phyloP scores from a whole-genome alignment of 2,113 vertebrate species.

The Malurus melanocephalus region DNA sequence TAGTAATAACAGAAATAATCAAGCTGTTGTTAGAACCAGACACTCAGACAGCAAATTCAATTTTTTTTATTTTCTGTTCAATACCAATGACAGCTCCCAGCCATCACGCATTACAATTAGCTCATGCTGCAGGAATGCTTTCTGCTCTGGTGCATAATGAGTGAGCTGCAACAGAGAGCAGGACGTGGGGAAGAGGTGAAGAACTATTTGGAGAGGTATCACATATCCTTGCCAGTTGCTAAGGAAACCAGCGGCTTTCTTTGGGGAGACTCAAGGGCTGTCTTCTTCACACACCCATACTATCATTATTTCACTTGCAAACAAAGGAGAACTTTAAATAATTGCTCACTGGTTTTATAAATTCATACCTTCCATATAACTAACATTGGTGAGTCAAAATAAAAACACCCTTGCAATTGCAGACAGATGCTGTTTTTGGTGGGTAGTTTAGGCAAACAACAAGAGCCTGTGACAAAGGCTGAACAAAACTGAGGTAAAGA shows the following conservation, averaged over 20 bases:
- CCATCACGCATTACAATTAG: not conserved
- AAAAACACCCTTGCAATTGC: not conserved
- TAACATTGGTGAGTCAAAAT: not conserved
- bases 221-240: not conserved
- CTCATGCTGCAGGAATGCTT: not conserved
- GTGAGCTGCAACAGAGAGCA: not conserved
- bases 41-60: constrained; percentile 24
- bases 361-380: not conserved
- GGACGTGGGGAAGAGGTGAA: not conserved
- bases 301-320: not conserved
- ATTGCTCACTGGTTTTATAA: not conserved
- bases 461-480: not conserved
- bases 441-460: not conserved
- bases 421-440: not conserved
- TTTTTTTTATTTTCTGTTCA: constrained; percentile 15
- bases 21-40: constrained; percentile 39
- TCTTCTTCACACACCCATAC: not conserved
- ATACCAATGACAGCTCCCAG: constrained; percentile 23
- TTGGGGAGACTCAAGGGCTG: not conserved
- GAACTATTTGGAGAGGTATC: not conserved
- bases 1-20: constrained; percentile 45
- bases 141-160: not conserved
- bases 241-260: constrained; percentile 33
- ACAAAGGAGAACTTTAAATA: not conserved
- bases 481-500: not conserved